These are phyloP conservation scores for Poecilia gillii DNA, from an alignment of 2,797 vertebrate species.

Conservation along the genomic window DNA sequence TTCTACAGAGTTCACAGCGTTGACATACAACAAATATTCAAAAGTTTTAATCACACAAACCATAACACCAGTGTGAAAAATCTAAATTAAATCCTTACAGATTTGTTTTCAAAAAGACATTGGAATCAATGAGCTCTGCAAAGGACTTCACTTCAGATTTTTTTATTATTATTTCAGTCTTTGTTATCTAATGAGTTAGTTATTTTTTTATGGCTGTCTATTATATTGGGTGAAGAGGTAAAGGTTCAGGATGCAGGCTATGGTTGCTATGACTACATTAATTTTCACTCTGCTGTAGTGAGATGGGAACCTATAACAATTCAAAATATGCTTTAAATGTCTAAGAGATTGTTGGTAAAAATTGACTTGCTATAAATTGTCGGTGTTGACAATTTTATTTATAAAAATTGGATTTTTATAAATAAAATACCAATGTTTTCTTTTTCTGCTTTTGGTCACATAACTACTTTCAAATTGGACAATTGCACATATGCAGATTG, in stretches of 20 bases:
- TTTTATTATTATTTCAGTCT: too few relatives aligned
- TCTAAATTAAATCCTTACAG: neutral
- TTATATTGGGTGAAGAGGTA: neutral
- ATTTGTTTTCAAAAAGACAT: neutral
- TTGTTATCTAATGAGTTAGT: neutral
- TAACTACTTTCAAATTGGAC: too few relatives aligned
- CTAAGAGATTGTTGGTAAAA: neutral
- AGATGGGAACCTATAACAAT: neutral
- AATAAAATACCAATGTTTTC: too few relatives aligned
- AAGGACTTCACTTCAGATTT: neutral
- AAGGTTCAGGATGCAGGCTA: neutral
- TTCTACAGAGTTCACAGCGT: neutral
- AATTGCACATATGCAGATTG: too few relatives aligned
- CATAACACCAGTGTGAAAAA: neutral
- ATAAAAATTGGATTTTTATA: too few relatives aligned
- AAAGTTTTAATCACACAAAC: neutral
- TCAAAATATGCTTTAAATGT: neutral
- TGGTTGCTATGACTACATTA: neutral
- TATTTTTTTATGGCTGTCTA: neutral
- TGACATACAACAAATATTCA: neutral
- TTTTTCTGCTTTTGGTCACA: too few relatives aligned
- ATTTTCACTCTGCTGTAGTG: neutral
- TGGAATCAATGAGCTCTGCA: neutral
- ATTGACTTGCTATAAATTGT: too few relatives aligned
- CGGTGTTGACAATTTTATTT: too few relatives aligned